Percentiles rank a stretch among this genome's conserved stretches.
phyloP scores from a whole-genome alignment of 1,140 invertebrate genomes.

The Apocrypta bakeri region DNA sequence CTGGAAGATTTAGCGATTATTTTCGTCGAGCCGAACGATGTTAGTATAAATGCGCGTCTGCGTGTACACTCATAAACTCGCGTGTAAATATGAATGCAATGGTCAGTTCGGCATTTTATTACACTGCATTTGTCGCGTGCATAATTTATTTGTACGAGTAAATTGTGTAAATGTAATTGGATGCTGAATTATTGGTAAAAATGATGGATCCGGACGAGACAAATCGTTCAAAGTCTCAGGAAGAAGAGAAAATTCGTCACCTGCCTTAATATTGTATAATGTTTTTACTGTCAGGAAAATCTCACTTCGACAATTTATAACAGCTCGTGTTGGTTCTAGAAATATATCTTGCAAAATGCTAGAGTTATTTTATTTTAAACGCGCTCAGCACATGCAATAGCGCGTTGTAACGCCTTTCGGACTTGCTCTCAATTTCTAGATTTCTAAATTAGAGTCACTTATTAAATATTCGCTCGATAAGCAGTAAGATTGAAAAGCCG shows the following conservation, averaged over 20 bases:
- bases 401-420: background rate
- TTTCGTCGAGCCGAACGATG: background rate
- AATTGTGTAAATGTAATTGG: background rate
- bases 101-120: background rate
- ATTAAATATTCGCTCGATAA: conserved; percentile 11
- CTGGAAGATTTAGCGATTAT: background rate
- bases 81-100: too few relatives aligned
- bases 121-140: background rate
- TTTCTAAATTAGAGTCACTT: conserved; percentile 2
- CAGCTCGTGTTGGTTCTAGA: background rate
- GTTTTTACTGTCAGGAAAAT: too few relatives aligned
- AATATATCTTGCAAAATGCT: background rate
- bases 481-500: too few relatives aligned
- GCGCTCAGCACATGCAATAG: background rate
- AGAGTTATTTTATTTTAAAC: background rate
- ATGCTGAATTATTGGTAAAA: background rate
- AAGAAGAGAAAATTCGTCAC: too few relatives aligned
- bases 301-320: too few relatives aligned
- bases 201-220: too few relatives aligned
- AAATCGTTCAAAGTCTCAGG: too few relatives aligned
- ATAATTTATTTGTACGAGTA: background rate
- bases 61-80: too few relatives aligned
- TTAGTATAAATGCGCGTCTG: too few relatives aligned
- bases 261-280: too few relatives aligned
- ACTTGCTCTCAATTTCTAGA: background rate